Evolutionary conservation across 2,797 vertebrate genomes (phyloP).

Genomic region (Pterois miles): DNA sequence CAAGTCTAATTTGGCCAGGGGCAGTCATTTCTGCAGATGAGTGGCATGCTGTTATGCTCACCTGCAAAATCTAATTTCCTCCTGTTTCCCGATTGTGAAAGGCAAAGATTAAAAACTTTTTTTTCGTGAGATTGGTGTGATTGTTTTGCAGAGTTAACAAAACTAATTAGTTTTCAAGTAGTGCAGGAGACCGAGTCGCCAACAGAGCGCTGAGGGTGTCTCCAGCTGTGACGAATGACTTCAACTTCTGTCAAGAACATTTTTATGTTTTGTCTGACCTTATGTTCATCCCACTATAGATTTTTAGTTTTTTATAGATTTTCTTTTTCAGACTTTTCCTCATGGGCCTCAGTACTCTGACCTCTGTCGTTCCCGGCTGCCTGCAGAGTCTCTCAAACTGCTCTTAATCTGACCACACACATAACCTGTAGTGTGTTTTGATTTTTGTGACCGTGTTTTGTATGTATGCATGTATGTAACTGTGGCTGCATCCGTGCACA

Average conservation of each 20-base stretch:
- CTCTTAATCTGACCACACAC: slow-evolving; percentile 45
- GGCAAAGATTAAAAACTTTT: slow-evolving; percentile 37
- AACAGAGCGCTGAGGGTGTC: slow-evolving; percentile 27
- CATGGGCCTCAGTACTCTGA: slow-evolving; percentile 38
- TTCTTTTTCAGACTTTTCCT: slow-evolving; percentile 4
- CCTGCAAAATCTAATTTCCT: slow-evolving; percentile 59
- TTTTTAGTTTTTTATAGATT: no score
- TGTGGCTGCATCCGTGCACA: slow-evolving; percentile 30
- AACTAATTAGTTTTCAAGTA: slow-evolving; percentile 43
- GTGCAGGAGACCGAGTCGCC: slow-evolving; percentile 9
- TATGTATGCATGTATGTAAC: slow-evolving; percentile 6
- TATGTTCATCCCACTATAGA: neutral
- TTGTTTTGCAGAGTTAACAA: slow-evolving; percentile 36
- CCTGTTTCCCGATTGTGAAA: slow-evolving; percentile 48
- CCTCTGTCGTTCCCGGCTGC: slow-evolving; percentile 58
- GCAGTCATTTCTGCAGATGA: slow-evolving; percentile 42
- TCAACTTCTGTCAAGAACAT: slow-evolving; percentile 7
- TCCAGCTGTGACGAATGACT: slow-evolving; percentile 45
- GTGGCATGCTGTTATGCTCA: slow-evolving; percentile 31
- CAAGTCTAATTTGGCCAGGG: slow-evolving; percentile 48
- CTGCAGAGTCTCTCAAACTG: slow-evolving; percentile 61
- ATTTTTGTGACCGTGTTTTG: neutral
- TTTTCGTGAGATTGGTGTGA: neutral
- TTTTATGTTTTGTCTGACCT: slow-evolving; percentile 25
- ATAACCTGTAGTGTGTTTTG: neutral